Conservation (phyloP, 2,797 vertebrate genomes). For the Synaphobranchus kaupii region DNA sequence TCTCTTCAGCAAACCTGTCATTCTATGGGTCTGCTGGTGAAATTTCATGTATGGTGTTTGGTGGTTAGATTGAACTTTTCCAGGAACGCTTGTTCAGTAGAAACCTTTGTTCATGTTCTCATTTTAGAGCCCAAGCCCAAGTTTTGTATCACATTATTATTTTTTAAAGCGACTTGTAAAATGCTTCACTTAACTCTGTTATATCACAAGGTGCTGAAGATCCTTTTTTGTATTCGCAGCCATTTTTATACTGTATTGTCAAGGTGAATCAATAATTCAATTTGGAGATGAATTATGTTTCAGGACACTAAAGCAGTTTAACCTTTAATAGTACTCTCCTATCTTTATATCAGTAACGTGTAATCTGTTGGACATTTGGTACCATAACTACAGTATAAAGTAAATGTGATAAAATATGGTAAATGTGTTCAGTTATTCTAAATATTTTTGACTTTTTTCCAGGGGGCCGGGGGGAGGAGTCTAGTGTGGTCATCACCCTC, state of each 20-base stretch:
- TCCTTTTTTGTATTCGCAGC: background rate
- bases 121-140: background rate
- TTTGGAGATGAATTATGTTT: background rate
- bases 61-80: background rate
- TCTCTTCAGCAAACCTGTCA: background rate
- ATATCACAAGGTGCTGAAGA: background rate
- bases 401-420: background rate
- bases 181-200: background rate
- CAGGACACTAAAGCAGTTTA: background rate
- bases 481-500: slow-evolving; percentile 93
- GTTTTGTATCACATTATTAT: background rate
- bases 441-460: slow-evolving; percentile 19
- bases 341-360: background rate
- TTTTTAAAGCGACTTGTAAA: background rate
- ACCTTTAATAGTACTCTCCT: background rate
- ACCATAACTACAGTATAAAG: background rate
- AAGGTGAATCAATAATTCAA: background rate
- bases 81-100: background rate
- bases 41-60: background rate
- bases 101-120: background rate
- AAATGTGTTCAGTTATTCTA: background rate
- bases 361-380: background rate
- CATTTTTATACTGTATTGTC: background rate
- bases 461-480: slow-evolving; percentile 92
- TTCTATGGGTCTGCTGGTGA: background rate